Base-by-base conservation (phyloP, 2,888 invertebrate species). In the Aphodius sticticus region DNA sequence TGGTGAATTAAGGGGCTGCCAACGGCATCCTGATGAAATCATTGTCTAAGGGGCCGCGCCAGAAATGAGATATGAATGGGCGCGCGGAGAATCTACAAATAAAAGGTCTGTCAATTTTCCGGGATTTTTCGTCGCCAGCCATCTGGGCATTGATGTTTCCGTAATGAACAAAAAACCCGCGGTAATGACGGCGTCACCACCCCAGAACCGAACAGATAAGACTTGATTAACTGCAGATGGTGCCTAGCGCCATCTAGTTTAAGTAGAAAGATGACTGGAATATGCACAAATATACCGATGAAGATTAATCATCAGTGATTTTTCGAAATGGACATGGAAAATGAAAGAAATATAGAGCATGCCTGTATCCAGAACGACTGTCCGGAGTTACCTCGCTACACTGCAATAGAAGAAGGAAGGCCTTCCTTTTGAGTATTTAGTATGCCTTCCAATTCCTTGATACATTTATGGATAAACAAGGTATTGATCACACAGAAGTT, bases 111-210 rank as follows among this genome's bases (percentile, higher is more conserved):
- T 89, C 89, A 89, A 88, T 89, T 89, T 86, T 86, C 86, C 83
- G 84, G 88, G 88, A 89, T 89, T 89, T 89, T 89, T 89, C 89
- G 89, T 89, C 89, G 87, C 87, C 88, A 88, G 86, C 87, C 88
- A 88, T 87, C 88, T 87, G 87, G 88, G 84, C 86, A 86, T 86
- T 88, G 87, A 88, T 87, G 87, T 88, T 87, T 87, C 86, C 84
- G 85, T 88, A 89, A 89, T 89, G 88, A 89, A 88, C 88, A 88
- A 88, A 53, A 89, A 89, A 88, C 87, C 26, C 86, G 74, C 74
- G 85, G 87, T 88, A 88, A 88, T 87, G 88, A 88, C 88, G 88
- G 53, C 87, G 86, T 85, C 83, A 82, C 79, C 35, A 77, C 78
- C 81, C 81, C 82, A 82, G 9, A 53, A 53, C 53, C 78, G 26